Percentiles rank a stretch among this genome's conserved stretches.
Evolutionary conservation across 1,140 invertebrate species (phyloP).

Genomic region (Dufourea novaeangliae): DNA sequence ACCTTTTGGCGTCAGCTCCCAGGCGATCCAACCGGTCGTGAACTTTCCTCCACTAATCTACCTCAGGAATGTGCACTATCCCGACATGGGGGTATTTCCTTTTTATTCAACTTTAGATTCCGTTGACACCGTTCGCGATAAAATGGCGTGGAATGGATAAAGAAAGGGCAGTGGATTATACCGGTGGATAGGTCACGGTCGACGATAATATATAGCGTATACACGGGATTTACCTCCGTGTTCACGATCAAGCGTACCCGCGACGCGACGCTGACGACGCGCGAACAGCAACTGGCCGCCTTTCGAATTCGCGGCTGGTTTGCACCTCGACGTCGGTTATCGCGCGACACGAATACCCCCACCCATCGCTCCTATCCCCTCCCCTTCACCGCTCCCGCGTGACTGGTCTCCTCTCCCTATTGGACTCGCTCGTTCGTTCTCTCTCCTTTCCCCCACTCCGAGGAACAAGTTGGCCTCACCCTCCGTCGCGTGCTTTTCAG

Average conservation of each 20-base stretch:
- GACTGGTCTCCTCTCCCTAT: conserved; percentile 1
- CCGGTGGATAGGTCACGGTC: background rate
- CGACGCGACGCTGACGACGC: conserved; percentile 70
- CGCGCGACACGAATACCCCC: conserved; percentile 68
- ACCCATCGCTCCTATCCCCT: conserved; percentile 7
- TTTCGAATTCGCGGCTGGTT: conserved; percentile 80
- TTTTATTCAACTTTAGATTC: background rate
- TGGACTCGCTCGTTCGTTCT: background rate
- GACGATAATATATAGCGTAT: background rate
- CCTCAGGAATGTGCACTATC: no score
- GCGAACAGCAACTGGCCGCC: conserved; percentile 78
- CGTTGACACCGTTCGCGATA: background rate
- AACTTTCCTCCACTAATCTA: conserved; percentile 15
- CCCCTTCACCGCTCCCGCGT: conserved; percentile 11
- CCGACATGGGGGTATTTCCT: no score
- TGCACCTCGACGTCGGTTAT: conserved; percentile 77
- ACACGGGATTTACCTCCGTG: conserved; percentile 43
- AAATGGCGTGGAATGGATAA: background rate
- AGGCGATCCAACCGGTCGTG: conserved; percentile 10
- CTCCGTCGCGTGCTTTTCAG: conserved; percentile 59
- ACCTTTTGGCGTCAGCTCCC: conserved; percentile 40
- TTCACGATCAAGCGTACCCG: conserved; percentile 14
- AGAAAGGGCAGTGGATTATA: background rate
- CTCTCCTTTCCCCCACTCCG: conserved; percentile 43
- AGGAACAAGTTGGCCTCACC: conserved; percentile 32